Evolutionary conservation across 2,888 invertebrate genomes (phyloP).

Genomic region (Arrhopalites spinosus): DNA sequence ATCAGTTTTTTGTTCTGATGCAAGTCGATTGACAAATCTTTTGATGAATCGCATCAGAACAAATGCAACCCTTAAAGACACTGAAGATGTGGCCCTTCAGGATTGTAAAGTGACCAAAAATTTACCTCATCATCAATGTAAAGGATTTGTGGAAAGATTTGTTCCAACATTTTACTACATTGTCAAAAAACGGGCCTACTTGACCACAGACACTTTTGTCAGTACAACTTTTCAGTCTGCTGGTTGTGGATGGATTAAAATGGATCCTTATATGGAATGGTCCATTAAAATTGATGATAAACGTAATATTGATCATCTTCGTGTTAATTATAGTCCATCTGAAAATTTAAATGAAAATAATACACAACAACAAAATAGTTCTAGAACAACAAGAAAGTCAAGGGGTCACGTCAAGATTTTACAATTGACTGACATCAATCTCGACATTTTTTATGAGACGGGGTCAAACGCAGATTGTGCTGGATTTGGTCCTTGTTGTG

Average conservation of each 20-base stretch:
- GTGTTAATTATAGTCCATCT: no score
- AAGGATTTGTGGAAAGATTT: constrained; percentile 41
- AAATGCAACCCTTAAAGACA: no score
- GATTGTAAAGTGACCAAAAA: no score
- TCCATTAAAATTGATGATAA: background rate
- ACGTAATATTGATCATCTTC: no score
- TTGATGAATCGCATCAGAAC: no score
- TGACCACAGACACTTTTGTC: constrained; percentile 63
- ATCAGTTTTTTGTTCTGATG: no score
- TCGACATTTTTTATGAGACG: constrained; percentile 73
- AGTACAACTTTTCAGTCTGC: constrained; percentile 63
- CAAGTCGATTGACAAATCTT: no score
- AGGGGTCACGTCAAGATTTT: constrained; percentile 61
- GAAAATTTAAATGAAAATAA: background rate
- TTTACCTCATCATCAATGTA: constrained; percentile 17
- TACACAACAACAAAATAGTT: background rate
- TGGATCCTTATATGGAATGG: constrained; percentile 46
- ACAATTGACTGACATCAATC: constrained; percentile 78
- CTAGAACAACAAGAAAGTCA: no score
- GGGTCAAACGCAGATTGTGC: constrained; percentile 72
- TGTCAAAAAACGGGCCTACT: constrained; percentile 63
- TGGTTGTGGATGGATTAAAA: constrained; percentile 40
- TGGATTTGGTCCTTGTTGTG: constrained; percentile 74
- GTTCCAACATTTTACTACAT: constrained; percentile 64
- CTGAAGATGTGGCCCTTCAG: no score